Evolutionary conservation across 2,888 invertebrate genomes (phyloP).

Genomic region (Acanthosepion esculentum): DNA sequence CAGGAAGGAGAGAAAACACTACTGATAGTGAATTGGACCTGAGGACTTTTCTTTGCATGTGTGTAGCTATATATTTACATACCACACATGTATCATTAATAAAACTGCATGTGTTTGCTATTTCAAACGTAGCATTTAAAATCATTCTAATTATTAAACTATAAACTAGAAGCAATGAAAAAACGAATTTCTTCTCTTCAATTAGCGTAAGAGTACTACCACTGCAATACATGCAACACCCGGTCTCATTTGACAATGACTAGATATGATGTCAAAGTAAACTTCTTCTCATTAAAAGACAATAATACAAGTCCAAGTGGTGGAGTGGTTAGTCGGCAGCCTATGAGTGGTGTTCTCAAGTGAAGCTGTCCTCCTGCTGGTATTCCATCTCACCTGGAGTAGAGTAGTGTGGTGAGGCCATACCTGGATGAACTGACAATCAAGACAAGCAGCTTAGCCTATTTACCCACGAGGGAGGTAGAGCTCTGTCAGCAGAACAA

Average conservation of each 20-base stretch:
- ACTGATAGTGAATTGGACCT: background rate
- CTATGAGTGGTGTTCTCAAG: background rate
- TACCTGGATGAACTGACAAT: constrained; percentile 25
- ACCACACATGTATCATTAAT: background rate
- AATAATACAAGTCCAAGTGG: background rate
- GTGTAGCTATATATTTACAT: background rate
- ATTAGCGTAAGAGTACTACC: background rate
- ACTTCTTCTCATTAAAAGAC: background rate
- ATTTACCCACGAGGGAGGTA: constrained; percentile 35
- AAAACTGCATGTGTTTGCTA: background rate
- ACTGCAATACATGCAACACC: background rate
- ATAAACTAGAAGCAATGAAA: background rate
- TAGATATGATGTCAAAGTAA: background rate
- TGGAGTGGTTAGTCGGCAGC: background rate
- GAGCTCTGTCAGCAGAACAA: constrained; percentile 37
- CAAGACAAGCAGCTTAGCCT: constrained; percentile 42
- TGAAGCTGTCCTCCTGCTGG: constrained; percentile 33
- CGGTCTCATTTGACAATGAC: background rate
- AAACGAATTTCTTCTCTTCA: background rate
- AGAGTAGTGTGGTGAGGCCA: constrained; percentile 4
- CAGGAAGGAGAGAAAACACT: background rate
- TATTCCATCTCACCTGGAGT: constrained; percentile 9
- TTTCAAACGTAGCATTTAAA: background rate
- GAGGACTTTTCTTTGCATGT: background rate
- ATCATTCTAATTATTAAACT: background rate